Conservation (phyloP, 2,797 vertebrate genomes). For the Sebastes taczanowskii region DNA sequence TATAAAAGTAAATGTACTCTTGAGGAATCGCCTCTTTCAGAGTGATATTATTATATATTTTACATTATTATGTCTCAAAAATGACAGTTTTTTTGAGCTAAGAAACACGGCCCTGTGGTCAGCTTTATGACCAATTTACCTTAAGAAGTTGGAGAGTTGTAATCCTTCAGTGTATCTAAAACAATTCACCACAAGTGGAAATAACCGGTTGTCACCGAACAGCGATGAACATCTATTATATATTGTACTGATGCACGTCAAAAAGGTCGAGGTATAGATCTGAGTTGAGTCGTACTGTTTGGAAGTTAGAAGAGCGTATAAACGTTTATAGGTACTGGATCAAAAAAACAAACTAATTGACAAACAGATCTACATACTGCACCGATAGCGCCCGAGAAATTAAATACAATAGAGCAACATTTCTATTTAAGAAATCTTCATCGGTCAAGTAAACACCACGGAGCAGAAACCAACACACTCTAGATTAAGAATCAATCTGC, state of each 20-base stretch:
- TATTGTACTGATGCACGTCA: no score
- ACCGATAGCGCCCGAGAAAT: background rate
- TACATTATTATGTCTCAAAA: accelerated
- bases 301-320: accelerated
- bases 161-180: no score
- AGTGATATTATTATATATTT: no score
- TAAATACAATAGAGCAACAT: background rate
- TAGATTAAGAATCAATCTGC: background rate
- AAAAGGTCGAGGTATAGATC: no score
- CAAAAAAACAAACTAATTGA: accelerated
- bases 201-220: no score
- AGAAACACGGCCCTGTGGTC: no score
- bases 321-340: no score
- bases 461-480: background rate
- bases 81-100: accelerated
- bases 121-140: no score
- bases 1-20: background rate
- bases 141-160: no score
- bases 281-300: background rate
- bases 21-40: no score
- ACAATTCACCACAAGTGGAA: no score
- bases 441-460: background rate
- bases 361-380: background rate
- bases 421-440: background rate
- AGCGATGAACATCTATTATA: accelerated